phyloP scores from a whole-genome alignment of 1,140 invertebrate species.

The Drosophila arizonae region DNA sequence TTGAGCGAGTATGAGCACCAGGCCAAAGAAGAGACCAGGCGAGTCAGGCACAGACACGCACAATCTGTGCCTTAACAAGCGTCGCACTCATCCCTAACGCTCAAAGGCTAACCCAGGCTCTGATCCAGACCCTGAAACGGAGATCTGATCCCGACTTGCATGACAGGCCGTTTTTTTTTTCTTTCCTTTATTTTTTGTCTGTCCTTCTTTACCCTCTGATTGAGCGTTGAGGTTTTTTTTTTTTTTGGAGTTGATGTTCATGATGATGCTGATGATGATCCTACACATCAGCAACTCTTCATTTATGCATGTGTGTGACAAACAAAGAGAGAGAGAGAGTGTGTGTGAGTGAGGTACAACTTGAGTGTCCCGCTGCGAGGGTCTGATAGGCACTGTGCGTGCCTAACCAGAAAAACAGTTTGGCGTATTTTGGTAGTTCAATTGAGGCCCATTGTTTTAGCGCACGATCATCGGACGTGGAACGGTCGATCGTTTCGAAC shows the following conservation, averaged over 20 bases:
- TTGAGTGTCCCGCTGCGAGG: constrained; percentile 36
- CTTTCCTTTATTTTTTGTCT: too few species aligned
- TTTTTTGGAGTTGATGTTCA: constrained; percentile 57
- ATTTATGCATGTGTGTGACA: constrained; percentile 72
- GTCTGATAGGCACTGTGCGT: constrained; percentile 50
- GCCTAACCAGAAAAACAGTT: constrained; percentile 58
- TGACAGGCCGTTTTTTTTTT: constrained; percentile 41
- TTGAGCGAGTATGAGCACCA: background rate
- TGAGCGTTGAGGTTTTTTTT: constrained; percentile 41
- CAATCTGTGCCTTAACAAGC: constrained; percentile 58
- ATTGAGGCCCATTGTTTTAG: constrained; percentile 71
- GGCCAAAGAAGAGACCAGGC: background rate
- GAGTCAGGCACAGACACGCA: constrained; percentile 10
- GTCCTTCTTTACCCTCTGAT: constrained; percentile 46
- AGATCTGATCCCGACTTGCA: constrained; percentile 1
- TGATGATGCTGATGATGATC: constrained; percentile 48
- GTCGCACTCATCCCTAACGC: constrained; percentile 16
- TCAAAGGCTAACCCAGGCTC: constrained; percentile 15
- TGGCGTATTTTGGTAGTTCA: constrained; percentile 79
- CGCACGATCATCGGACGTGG: constrained; percentile 42
- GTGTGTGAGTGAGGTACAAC: constrained; percentile 13
- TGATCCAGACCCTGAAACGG: background rate
- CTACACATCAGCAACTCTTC: constrained; percentile 64
- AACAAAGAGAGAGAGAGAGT: constrained; percentile 53
- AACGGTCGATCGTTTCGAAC: background rate